These are phyloP conservation scores for Mesitornis unicolor DNA, from an alignment of 2,113 vertebrate genomes.

Conservation along the genomic window DNA sequence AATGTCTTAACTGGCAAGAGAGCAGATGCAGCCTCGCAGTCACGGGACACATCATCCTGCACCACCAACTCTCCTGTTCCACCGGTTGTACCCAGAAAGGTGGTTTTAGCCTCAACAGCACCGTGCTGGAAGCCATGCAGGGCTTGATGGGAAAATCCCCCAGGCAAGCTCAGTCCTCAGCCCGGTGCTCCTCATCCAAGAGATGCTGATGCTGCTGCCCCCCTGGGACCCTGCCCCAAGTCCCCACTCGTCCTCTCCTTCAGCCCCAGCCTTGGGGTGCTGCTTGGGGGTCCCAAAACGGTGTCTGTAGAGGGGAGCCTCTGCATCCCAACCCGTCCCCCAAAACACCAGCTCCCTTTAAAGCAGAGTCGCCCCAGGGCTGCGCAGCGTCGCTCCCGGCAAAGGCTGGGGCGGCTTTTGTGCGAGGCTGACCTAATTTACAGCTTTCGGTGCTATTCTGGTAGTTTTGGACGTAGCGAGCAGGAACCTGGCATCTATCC, in stretches of 20 bases:
- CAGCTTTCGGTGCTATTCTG: constrained; percentile 38
- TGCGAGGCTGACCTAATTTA: constrained; percentile 59
- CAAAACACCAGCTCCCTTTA: constrained; percentile 45
- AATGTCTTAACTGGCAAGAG: not conserved
- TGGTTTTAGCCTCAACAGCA: not conserved
- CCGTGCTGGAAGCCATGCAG: accelerated
- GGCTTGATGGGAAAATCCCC: not conserved
- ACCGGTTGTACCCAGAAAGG: accelerated
- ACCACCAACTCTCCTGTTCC: not conserved
- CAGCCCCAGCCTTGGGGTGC: not conserved
- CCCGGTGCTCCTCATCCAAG: not conserved
- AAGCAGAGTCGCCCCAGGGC: not conserved
- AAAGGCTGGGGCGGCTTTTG: not conserved
- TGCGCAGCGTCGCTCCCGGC: not conserved
- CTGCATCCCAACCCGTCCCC: not conserved
- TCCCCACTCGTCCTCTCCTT: not conserved
- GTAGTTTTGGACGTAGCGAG: constrained; percentile 34
- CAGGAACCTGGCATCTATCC: constrained; percentile 60
- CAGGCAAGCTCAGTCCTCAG: not conserved
- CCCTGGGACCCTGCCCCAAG: not conserved
- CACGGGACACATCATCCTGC: not conserved
- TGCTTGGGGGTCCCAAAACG: not conserved
- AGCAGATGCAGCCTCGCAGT: not conserved
- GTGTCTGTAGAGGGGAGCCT: not conserved
- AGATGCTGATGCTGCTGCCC: not conserved